These are phyloP conservation scores for Escarpia spicata DNA, from an alignment of 2,888 invertebrate species.

Conservation along the genomic window DNA sequence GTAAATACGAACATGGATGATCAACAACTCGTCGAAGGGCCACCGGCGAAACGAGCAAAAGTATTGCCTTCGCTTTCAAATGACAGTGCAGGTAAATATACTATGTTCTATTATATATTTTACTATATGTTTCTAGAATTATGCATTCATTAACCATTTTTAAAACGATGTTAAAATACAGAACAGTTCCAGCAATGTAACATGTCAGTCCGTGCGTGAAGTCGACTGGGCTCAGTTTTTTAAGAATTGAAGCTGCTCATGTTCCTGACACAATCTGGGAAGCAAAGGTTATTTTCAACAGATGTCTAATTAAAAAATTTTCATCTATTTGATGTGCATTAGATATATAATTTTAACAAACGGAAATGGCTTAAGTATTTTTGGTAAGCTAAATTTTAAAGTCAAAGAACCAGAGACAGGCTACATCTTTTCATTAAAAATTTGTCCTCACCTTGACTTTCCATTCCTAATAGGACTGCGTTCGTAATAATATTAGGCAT, in stretches of 20 bases:
- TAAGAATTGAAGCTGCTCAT: not conserved
- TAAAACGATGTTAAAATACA: not conserved
- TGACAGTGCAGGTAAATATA: not conserved
- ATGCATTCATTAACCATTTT: not conserved
- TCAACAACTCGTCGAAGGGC: conserved; percentile 85
- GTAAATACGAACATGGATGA: conserved; percentile 79
- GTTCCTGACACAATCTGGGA: not conserved
- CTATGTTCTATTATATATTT: not conserved
- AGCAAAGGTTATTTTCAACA: not conserved
- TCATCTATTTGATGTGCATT: not conserved
- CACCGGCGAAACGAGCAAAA: conserved; percentile 95
- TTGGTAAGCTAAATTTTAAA: not conserved
- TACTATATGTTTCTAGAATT: not conserved
- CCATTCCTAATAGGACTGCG: no score
- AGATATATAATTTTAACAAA: not conserved
- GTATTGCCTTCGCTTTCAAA: conserved; percentile 64
- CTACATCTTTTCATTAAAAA: not conserved
- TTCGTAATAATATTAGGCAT: conserved; percentile 21
- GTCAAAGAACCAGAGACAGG: not conserved
- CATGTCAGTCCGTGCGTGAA: not conserved
- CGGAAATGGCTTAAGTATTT: not conserved
- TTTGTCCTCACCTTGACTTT: not conserved
- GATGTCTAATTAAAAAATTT: not conserved
- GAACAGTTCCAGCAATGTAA: not conserved
- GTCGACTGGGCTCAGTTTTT: not conserved